These are phyloP conservation scores for Macquaria australasica DNA, from an alignment of 2,113 vertebrate species.

Conservation along the genomic window DNA sequence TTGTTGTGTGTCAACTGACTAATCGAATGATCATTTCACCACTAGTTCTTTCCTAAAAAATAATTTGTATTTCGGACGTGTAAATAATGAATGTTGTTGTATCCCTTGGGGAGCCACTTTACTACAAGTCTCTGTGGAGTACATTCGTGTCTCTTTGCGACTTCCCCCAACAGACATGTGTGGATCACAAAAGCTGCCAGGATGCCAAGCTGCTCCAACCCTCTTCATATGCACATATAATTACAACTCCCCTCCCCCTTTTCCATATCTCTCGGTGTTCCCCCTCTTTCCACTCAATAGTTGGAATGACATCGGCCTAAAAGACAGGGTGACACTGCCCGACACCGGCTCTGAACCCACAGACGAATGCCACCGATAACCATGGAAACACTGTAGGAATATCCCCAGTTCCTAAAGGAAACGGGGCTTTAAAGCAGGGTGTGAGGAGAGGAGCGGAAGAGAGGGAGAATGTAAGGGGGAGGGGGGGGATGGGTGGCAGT, in stretches of 20 bases:
- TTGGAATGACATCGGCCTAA: slow-evolving; percentile 65
- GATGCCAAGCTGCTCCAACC: slow-evolving; percentile 72
- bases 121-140: slow-evolving; percentile 45
- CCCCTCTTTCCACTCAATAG: slow-evolving; percentile 55
- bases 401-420: slow-evolving; percentile 64
- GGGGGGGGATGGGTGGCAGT: slow-evolving; percentile 61
- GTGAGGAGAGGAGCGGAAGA: slow-evolving; percentile 54
- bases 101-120: slow-evolving; percentile 43
- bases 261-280: slow-evolving; percentile 33
- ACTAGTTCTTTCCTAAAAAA: neutral
- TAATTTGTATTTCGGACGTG: slow-evolving; percentile 34
- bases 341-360: slow-evolving; percentile 66
- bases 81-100: slow-evolving; percentile 59
- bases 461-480: slow-evolving; percentile 28
- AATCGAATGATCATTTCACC: neutral
- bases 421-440: slow-evolving; percentile 56
- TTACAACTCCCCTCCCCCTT: slow-evolving; percentile 62
- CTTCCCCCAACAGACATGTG: slow-evolving; percentile 59
- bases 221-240: slow-evolving; percentile 82
- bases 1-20: neutral
- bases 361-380: slow-evolving; percentile 72
- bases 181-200: slow-evolving; percentile 72
- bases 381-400: slow-evolving; percentile 78
- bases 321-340: slow-evolving; percentile 68
- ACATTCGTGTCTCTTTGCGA: slow-evolving; percentile 54